Conservation (phyloP, 2,888 invertebrate genomes). For the Syritta pipiens region DNA sequence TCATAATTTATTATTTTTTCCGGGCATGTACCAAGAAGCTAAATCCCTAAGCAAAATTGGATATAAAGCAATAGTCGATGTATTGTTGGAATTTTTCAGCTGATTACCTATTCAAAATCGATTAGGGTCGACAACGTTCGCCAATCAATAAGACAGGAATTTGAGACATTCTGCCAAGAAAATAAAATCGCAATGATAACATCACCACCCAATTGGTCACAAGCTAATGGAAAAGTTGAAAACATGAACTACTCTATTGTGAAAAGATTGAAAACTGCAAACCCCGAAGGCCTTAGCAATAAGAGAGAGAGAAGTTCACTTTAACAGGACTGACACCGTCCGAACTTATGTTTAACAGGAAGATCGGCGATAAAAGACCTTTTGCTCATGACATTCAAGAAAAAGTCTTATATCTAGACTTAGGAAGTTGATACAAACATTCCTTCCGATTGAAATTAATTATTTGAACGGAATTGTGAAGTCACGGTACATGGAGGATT, state of each 20-base stretch:
- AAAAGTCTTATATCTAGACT: slow-evolving; percentile 12
- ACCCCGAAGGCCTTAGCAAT: slow-evolving; percentile 17
- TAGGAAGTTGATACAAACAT: slow-evolving; percentile 33
- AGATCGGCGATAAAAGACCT: slow-evolving; percentile 13
- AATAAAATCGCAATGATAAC: slow-evolving; percentile 56
- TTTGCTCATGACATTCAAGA: slow-evolving; percentile 10
- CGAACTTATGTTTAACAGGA: slow-evolving; percentile 12
- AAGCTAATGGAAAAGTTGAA: slow-evolving; percentile 37
- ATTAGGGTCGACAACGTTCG: slow-evolving; percentile 58
- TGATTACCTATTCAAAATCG: slow-evolving; percentile 43
- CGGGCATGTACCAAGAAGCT: too few species aligned
- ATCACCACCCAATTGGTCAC: slow-evolving; percentile 60
- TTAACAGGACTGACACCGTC: slow-evolving; percentile 1
- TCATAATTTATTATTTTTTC: too few species aligned
- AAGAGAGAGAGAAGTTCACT: slow-evolving; percentile 1
- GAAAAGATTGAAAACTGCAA: slow-evolving; percentile 27
- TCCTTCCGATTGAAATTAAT: slow-evolving; percentile 26
- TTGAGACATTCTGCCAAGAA: slow-evolving; percentile 40
- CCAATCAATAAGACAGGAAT: slow-evolving; percentile 62
- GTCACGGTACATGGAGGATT: slow-evolving; percentile 11
- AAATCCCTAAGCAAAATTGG: too few species aligned
- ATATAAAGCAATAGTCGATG: too few species aligned
- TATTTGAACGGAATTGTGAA: slow-evolving; percentile 34
- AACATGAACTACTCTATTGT: slow-evolving; percentile 37
- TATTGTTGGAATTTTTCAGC: slow-evolving; percentile 30